phyloP scores from a whole-genome alignment of 2,113 vertebrate species.

The Herpetotheres cachinnans region DNA sequence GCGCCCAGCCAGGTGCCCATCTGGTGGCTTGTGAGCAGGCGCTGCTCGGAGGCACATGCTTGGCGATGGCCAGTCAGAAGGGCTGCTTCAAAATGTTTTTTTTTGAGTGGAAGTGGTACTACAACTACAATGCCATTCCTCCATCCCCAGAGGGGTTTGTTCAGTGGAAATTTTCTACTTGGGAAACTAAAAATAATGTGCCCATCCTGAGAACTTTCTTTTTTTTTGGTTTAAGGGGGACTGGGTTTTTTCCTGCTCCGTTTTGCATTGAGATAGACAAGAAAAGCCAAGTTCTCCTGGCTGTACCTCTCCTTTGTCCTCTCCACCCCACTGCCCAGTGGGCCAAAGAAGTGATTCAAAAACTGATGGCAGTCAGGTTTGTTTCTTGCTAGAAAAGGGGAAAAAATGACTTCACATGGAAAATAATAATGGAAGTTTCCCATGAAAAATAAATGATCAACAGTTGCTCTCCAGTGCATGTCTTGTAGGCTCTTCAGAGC shows the following conservation, averaged over 20 bases:
- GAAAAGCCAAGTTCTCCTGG: background rate
- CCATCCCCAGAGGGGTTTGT: background rate
- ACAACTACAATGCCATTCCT: background rate
- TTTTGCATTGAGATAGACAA: background rate
- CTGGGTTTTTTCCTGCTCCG: background rate
- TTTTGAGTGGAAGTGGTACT: background rate
- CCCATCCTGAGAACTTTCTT: background rate
- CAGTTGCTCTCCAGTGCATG: background rate
- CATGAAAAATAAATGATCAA: background rate
- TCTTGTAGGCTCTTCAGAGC: background rate
- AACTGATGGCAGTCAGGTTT: background rate
- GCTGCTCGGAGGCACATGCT: background rate
- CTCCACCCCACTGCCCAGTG: background rate
- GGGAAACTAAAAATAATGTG: background rate
- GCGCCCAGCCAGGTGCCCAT: background rate
- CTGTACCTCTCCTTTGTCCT: background rate
- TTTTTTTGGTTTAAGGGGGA: background rate
- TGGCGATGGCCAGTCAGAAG: fast-evolving
- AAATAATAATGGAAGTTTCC: background rate
- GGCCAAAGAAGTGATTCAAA: background rate
- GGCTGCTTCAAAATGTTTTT: background rate
- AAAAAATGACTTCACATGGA: background rate
- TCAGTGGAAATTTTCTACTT: background rate
- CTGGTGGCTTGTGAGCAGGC: background rate
- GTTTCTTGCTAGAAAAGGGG: background rate